These are phyloP conservation scores for Dendroctonus valens DNA, from an alignment of 1,140 invertebrate genomes.

Conservation along the genomic window DNA sequence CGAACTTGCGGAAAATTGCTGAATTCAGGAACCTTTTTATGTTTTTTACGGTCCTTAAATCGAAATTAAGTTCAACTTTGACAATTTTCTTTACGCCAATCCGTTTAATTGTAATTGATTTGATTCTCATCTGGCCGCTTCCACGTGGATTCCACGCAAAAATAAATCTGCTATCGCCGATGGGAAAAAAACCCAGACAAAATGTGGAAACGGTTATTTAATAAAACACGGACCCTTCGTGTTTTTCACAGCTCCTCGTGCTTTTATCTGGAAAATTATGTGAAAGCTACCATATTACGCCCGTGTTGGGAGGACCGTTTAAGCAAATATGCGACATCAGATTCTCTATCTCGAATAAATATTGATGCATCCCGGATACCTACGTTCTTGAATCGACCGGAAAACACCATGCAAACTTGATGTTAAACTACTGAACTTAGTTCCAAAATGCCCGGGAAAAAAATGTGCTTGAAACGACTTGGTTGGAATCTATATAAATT, in stretches of 20 bases:
- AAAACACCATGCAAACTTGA: neutral
- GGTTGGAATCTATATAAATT: too few relatives aligned
- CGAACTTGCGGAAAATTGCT: too few relatives aligned
- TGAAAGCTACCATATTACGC: slow-evolving; percentile 39
- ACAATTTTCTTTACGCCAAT: too few relatives aligned
- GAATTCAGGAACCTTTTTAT: too few relatives aligned
- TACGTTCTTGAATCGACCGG: slow-evolving; percentile 5
- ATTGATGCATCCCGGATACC: slow-evolving; percentile 32
- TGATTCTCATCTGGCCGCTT: too few relatives aligned
- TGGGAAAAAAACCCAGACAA: slow-evolving; percentile 13
- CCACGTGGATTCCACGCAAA: too few relatives aligned
- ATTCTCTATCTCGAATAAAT: slow-evolving; percentile 38
- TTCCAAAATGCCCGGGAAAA: neutral
- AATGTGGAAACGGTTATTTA: slow-evolving; percentile 18
- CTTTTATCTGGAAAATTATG: slow-evolving; percentile 33
- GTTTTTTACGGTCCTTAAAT: too few relatives aligned
- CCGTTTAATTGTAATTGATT: too few relatives aligned
- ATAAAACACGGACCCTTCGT: slow-evolving; percentile 24
- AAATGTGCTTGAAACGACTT: too few relatives aligned
- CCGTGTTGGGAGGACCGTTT: slow-evolving; percentile 35
- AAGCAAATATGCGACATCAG: slow-evolving; percentile 39
- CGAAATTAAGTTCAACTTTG: too few relatives aligned
- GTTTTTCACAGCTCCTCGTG: slow-evolving; percentile 21
- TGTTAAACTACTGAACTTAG: neutral
- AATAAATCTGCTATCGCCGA: neutral